phyloP scores from a whole-genome alignment of 37 sponge, comb jelly and placozoan genomes.

The Chondrilla cf. caribensis region DNA sequence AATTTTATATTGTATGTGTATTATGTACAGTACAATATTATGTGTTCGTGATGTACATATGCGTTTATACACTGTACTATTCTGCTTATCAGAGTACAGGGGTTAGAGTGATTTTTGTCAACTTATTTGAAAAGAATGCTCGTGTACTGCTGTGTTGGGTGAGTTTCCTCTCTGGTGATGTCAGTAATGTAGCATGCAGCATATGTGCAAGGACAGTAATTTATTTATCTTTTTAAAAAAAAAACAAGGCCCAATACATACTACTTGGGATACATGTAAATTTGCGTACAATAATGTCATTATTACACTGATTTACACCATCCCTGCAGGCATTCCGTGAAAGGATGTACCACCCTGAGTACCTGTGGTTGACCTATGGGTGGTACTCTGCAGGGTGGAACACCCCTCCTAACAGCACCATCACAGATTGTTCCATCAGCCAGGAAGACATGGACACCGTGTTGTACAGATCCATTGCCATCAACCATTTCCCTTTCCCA shows the following conservation, averaged over 20 bases:
- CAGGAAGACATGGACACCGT: neutral
- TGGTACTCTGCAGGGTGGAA: conserved; percentile 48
- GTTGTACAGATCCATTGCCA: conserved; percentile 17
- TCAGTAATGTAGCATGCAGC: neutral
- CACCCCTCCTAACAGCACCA: neutral
- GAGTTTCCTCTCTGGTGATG: neutral
- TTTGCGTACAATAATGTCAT: too few relatives aligned
- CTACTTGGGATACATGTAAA: too few relatives aligned
- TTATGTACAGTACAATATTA: neutral
- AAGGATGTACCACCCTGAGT: conserved; percentile 41
- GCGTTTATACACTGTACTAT: neutral
- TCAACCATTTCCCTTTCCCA: conserved; percentile 47
- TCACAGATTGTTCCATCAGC: conserved; percentile 1
- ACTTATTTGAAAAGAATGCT: conserved; percentile 47
- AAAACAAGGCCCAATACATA: too few relatives aligned
- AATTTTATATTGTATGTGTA: neutral
- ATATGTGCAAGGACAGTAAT: too few relatives aligned
- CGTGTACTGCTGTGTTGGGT: conserved; percentile 41
- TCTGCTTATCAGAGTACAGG: conserved; percentile 16
- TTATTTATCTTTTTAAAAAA: too few relatives aligned
- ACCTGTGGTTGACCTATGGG: conserved; percentile 43
- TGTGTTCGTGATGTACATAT: neutral
- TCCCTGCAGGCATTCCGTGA: conserved; percentile 26
- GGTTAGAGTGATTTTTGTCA: conserved; percentile 44
- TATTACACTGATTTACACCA: too few relatives aligned